phyloP scores from a whole-genome alignment of 2,888 invertebrate species.

The Trachelus stipa region DNA sequence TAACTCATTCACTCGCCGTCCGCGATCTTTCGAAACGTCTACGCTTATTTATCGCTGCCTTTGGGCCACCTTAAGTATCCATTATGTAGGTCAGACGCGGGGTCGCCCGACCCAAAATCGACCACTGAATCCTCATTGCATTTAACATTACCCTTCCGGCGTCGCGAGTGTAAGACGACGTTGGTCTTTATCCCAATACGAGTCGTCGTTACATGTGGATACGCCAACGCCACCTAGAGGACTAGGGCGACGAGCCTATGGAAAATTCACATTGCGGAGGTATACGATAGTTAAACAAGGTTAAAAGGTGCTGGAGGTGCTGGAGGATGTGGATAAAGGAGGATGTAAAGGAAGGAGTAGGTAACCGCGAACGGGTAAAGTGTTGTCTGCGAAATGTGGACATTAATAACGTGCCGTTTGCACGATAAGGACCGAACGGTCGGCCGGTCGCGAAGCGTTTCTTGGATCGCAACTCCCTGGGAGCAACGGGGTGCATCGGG shows the following conservation, averaged over 20 bases:
- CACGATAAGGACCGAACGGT: slow-evolving; percentile 7
- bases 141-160: background rate
- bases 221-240: background rate
- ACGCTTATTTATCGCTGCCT: slow-evolving; percentile 2
- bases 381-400: slow-evolving; percentile 31
- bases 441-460: slow-evolving; percentile 35
- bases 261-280: background rate
- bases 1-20: background rate
- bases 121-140: background rate
- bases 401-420: slow-evolving; percentile 36
- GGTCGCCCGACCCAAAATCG: background rate
- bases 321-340: background rate
- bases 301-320: background rate
- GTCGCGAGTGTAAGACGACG: background rate
- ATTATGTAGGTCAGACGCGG: background rate
- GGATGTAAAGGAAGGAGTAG: background rate
- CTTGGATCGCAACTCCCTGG: background rate
- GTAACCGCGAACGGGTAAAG: slow-evolving; percentile 5
- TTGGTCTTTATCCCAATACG: background rate
- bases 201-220: background rate
- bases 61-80: background rate
- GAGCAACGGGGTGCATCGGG: background rate
- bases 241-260: background rate
- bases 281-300: background rate
- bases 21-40: background rate